Conservation (phyloP, 1,140 invertebrate species). For the Drosophila orosa region DNA sequence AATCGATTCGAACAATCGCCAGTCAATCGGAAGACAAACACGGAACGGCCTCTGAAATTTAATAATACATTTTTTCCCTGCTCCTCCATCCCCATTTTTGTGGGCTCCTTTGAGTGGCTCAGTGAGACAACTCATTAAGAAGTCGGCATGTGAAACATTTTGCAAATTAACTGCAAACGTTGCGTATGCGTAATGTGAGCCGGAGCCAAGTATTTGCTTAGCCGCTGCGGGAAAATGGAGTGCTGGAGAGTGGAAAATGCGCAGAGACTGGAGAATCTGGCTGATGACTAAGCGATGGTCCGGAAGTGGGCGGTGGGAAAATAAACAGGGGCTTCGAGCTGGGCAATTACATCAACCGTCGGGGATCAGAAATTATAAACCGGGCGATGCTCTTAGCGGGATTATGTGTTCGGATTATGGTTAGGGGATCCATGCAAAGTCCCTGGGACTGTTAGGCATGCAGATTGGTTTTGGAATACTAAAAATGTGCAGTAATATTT, state of each 20-base stretch:
- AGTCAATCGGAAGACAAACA: slow-evolving; percentile 61
- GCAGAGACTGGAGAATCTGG: slow-evolving; percentile 4
- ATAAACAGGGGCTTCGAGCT: slow-evolving; percentile 8
- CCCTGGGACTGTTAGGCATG: neutral
- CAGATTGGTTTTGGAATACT: neutral
- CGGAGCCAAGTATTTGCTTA: slow-evolving; percentile 69
- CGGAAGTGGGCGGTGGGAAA: slow-evolving; percentile 16
- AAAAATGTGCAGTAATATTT: neutral
- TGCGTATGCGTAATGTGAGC: slow-evolving; percentile 67
- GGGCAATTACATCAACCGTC: slow-evolving; percentile 35
- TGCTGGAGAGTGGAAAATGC: slow-evolving; percentile 18
- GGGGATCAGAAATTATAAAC: slow-evolving; percentile 34
- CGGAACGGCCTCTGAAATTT: slow-evolving; percentile 31
- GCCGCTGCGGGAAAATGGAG: slow-evolving; percentile 26
- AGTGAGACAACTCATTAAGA: slow-evolving; percentile 73
- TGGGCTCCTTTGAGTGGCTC: slow-evolving; percentile 41
- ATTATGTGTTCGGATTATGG: slow-evolving; percentile 30
- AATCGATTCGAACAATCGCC: slow-evolving; percentile 35
- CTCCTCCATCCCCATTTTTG: neutral
- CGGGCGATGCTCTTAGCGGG: slow-evolving; percentile 37
- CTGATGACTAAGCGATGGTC: slow-evolving; percentile 48
- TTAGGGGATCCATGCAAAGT: neutral
- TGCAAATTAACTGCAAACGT: slow-evolving; percentile 80
- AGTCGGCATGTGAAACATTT: slow-evolving; percentile 73
- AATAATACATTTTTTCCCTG: slow-evolving; percentile 34